Base-by-base conservation (phyloP, 2,888 invertebrate genomes). In the Meiosimyza decipiens region DNA sequence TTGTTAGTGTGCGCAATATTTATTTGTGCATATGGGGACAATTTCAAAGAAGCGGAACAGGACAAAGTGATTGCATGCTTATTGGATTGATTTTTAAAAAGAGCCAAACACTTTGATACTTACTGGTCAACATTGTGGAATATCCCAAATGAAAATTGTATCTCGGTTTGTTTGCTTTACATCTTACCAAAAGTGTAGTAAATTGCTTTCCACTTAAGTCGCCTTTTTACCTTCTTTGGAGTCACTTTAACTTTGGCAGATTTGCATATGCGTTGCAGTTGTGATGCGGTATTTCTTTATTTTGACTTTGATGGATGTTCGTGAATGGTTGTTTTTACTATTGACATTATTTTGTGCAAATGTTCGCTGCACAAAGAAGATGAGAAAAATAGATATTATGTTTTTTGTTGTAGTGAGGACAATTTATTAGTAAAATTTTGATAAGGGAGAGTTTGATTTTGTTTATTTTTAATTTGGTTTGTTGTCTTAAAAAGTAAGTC, bases 251-350 rank as follows among this genome's bases (percentile, higher is more conserved):
- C 40, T 40, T 40, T 40, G 9, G 40, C 40, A 40, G 70, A 52
- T 70, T 70, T 70, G 74, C 67, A 67, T 57, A 49, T 11, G 70
- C 57, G 63, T 72, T 55, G 74, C 71, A 79, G 40, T 40, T 40
- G 40, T 70, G 64, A 64, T 33, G 70, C 70, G 70, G 63, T 63
- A 82, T 83, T 82, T 82, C 80, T 84, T 83, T 82, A 82, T 81
- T 84, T 82, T 83, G 86, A 86, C 86, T 86, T 86, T 87, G 86
- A 86, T 84, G 83, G 83, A 86, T 87, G 84, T 81, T 80, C 75
- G 76, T 80, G 74, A 81, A 79, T 75, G 76, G 70, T 74, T 72
- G 68, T 68, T 68, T 47, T 49, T 59, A 28, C 16, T 75, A 75
- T 76, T 73, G 73, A 75, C 74, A 72, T 57, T 57, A 18, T 57